These are phyloP conservation scores for Drosophila navojoa DNA, from an alignment of 1,140 invertebrate genomes.

Conservation along the genomic window DNA sequence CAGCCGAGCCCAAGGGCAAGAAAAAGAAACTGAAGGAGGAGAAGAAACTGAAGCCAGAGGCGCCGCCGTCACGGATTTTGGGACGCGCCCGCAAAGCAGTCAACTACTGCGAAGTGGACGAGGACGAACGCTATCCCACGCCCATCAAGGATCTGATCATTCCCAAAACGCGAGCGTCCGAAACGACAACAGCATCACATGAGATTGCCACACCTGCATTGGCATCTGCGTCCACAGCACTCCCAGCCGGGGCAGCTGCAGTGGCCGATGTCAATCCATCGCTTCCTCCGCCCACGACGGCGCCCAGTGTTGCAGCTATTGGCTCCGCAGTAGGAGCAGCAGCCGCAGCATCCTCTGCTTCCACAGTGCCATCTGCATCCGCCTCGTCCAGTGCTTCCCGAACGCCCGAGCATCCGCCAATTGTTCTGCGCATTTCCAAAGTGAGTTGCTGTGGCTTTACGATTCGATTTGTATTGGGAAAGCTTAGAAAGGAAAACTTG, in stretches of 20 bases:
- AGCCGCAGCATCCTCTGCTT: constrained; percentile 73
- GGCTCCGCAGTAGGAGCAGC: not conserved
- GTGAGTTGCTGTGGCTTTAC: constrained; percentile 46
- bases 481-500: not conserved
- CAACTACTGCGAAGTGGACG: constrained; percentile 82
- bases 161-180: constrained; percentile 51
- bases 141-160: constrained; percentile 81
- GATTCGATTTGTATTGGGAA: not conserved
- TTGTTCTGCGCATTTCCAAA: constrained; percentile 87
- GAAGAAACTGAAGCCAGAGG: constrained; percentile 82
- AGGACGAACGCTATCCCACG: constrained; percentile 80
- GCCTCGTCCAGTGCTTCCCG: constrained; percentile 69
- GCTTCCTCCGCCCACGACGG: constrained; percentile 61
- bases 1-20: constrained; percentile 55
- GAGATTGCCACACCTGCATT: constrained; percentile 12
- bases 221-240: constrained; percentile 26
- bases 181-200: constrained; percentile 12
- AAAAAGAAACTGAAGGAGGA: constrained; percentile 77
- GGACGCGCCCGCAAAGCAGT: constrained; percentile 76
- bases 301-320: constrained; percentile 48
- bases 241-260: not conserved
- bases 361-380: constrained; percentile 34
- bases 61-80: constrained; percentile 79
- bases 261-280: constrained; percentile 29
- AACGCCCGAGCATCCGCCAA: constrained; percentile 85